A percentile compares a stretch with the other conserved stretches of the same genome.
phyloP scores from a whole-genome alignment of 2,113 vertebrate genomes.

The Ochotona curzoniae region DNA sequence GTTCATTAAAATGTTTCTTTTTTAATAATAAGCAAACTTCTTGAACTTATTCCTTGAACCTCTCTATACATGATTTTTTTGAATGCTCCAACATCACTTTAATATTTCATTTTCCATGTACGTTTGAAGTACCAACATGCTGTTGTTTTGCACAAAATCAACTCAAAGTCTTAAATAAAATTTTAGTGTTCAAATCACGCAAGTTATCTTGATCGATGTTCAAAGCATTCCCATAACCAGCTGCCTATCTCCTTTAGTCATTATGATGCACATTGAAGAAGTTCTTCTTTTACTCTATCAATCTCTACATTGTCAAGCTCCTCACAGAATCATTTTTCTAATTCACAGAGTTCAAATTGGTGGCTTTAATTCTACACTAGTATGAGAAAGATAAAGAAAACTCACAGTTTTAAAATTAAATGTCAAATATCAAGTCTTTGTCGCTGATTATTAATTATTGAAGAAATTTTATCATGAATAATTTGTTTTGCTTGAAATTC shows the following conservation, averaged over 20 bases:
- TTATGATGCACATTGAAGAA: not conserved
- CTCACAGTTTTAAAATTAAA: conserved; percentile 1
- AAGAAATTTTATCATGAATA: not conserved
- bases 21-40: too few relatives aligned
- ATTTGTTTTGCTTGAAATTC: not conserved
- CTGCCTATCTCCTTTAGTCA: not conserved
- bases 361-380: not conserved
- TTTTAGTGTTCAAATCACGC: not conserved
- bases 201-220: not conserved
- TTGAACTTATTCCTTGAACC: too few relatives aligned
- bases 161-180: not conserved
- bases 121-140: not conserved
- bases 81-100: too few relatives aligned
- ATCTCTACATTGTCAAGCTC: not conserved
- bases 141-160: not conserved
- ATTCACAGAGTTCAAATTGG: not conserved
- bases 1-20: too few relatives aligned
- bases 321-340: not conserved
- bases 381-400: not conserved
- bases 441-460: not conserved
- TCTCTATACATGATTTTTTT: not conserved
- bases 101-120: too few relatives aligned
- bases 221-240: not conserved
- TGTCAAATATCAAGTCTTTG: not conserved
- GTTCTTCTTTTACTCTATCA: not conserved